Conservation (phyloP, 1,140 invertebrate genomes). For the Phymorhynchus buccinoides region DNA sequence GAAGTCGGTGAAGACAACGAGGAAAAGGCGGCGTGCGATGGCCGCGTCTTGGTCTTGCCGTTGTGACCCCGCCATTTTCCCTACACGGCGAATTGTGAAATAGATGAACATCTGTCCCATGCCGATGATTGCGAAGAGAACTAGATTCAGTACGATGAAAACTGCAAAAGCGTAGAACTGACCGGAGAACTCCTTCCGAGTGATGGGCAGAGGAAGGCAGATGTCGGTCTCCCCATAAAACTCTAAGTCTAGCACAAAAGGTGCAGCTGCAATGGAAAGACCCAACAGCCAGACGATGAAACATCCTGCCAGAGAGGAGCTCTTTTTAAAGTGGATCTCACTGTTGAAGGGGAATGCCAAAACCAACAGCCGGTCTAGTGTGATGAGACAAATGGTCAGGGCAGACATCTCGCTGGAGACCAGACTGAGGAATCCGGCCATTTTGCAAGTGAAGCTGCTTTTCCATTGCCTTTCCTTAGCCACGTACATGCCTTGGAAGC, state of each 20-base stretch:
- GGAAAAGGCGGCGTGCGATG: constrained; percentile 45
- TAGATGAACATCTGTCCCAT: constrained; percentile 50
- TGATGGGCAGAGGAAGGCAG: constrained; percentile 52
- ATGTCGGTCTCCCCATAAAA: constrained; percentile 52
- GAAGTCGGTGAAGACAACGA: constrained; percentile 48
- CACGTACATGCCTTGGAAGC: constrained; percentile 58
- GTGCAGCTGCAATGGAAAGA: constrained; percentile 34
- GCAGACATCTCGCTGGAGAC: constrained; percentile 27
- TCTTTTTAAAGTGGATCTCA: constrained; percentile 31
- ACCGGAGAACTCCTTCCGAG: constrained; percentile 31
- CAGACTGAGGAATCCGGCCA: constrained; percentile 58
- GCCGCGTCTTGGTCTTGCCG: constrained; percentile 36
- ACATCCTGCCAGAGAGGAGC: constrained; percentile 14
- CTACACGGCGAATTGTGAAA: constrained; percentile 29
- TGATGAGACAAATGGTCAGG: constrained; percentile 17
- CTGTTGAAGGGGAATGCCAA: constrained; percentile 59
- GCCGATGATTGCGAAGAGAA: constrained; percentile 46
- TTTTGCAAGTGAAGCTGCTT: constrained; percentile 48
- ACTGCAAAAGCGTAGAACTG: constrained; percentile 48
- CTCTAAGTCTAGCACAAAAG: constrained; percentile 23
- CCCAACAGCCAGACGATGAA: constrained; percentile 38
- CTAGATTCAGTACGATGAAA: constrained; percentile 51
- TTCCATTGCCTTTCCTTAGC: constrained; percentile 57
- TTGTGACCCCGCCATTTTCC: not conserved
- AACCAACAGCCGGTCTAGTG: constrained; percentile 47